A percentile compares a stretch with the other conserved stretches of the same genome.
Evolutionary conservation across 2,888 invertebrate genomes (phyloP).

Genomic region (Mallateleia sp.): DNA sequence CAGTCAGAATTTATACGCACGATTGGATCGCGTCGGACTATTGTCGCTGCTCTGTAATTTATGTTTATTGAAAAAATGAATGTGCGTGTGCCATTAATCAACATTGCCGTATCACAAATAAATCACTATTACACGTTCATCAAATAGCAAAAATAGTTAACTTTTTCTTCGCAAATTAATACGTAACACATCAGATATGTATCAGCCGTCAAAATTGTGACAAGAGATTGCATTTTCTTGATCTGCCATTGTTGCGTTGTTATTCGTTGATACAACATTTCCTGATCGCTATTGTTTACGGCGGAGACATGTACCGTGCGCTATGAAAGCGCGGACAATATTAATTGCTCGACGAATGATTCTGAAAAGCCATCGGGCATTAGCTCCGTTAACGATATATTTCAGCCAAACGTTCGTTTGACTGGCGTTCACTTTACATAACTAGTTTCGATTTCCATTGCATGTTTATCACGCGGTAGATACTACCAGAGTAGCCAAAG

Average conservation of each 20-base stretch:
- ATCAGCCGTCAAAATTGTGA: not conserved
- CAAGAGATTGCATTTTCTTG: not conserved
- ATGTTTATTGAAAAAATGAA: not conserved
- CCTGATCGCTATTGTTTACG: constrained; percentile 13
- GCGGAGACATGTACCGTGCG: not conserved
- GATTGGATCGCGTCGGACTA: constrained; percentile 16
- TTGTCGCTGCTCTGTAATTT: constrained; percentile 24
- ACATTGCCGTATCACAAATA: not conserved
- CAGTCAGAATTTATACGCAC: constrained; percentile 17
- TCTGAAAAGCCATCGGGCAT: constrained; percentile 45
- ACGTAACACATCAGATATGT: not conserved
- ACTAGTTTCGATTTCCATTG: constrained; percentile 50
- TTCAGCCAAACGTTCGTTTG: not conserved
- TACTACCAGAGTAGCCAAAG: constrained; percentile 7
- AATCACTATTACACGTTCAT: not conserved
- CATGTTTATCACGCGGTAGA: constrained; percentile 41
- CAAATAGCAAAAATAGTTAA: not conserved
- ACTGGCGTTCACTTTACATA: constrained; percentile 53
- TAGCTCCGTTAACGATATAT: constrained; percentile 17
- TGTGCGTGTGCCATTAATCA: not conserved
- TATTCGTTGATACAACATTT: not conserved
- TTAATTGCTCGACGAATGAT: constrained; percentile 43
- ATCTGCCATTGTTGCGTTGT: not conserved
- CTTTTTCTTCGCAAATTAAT: not conserved
- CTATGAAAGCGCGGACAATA: constrained; percentile 42